A percentile compares a stretch with the other conserved stretches of the same genome.
Conservation (phyloP, 35 echinoderm and acorn worm genomes). For the Patiria miniata region DNA sequence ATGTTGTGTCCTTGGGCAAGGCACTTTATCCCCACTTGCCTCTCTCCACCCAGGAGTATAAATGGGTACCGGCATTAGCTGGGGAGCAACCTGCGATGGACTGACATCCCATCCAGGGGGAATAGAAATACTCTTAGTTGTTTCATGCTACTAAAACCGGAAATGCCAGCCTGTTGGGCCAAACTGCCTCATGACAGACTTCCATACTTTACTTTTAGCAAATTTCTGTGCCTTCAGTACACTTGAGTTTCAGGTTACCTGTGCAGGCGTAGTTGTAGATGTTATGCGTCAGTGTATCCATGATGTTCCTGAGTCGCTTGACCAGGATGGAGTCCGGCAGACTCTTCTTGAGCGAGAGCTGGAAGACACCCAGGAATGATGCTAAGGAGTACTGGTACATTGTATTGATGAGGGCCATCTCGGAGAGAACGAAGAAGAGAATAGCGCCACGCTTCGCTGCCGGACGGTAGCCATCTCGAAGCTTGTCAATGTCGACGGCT, state of each 20-base stretch:
- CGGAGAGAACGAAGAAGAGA: slow-evolving; percentile 97
- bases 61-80: too few species aligned
- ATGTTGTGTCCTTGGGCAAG: too few species aligned
- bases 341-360: slow-evolving; percentile 92
- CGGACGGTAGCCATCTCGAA: slow-evolving; percentile 95
- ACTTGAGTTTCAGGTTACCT: slow-evolving; percentile 45
- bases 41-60: too few species aligned
- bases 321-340: slow-evolving; percentile 89
- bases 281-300: slow-evolving; percentile 94
- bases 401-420: slow-evolving; percentile 98
- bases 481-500: slow-evolving; percentile 97
- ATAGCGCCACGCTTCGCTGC: slow-evolving; percentile 98
- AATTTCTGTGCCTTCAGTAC: background rate
- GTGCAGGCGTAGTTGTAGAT: slow-evolving; percentile 99
- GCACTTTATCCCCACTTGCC: too few species aligned
- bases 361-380: slow-evolving; percentile 92
- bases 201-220: background rate
- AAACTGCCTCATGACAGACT: too few species aligned
- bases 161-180: too few species aligned
- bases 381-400: slow-evolving; percentile 99
- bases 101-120: too few species aligned
- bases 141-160: too few species aligned
- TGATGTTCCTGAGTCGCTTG: slow-evolving; percentile 94
- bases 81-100: too few species aligned
- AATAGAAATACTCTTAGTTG: too few species aligned